These are phyloP conservation scores for Helleia helle DNA, from an alignment of 2,888 invertebrate species.

Conservation along the genomic window DNA sequence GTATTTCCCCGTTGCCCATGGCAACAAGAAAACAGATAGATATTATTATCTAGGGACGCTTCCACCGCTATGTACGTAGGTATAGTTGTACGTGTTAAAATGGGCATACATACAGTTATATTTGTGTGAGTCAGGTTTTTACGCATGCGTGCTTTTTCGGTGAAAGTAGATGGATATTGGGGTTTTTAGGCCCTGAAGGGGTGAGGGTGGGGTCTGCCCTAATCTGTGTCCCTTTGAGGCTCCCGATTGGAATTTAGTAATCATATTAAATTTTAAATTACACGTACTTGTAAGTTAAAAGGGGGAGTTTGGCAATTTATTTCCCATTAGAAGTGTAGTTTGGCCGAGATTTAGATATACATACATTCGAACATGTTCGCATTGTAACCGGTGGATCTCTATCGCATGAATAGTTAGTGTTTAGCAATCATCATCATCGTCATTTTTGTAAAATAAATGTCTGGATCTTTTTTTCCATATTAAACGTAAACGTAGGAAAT, in stretches of 20 bases:
- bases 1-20: conserved; percentile 54
- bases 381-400: too few species aligned
- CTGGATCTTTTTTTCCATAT: too few species aligned
- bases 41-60: conserved; percentile 49
- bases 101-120: conserved; percentile 45
- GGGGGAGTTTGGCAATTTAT: conserved; percentile 73
- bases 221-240: conserved; percentile 69
- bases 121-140: conserved; percentile 59
- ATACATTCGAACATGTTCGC: conserved; percentile 2
- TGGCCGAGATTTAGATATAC: conserved; percentile 2
- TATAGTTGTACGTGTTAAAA: conserved; percentile 39
- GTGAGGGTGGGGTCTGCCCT: conserved; percentile 46
- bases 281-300: conserved; percentile 70
- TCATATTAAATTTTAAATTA: conserved; percentile 36
- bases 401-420: too few species aligned
- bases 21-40: conserved; percentile 58
- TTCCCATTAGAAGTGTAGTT: conserved; percentile 48
- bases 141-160: conserved; percentile 68
- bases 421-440: too few species aligned
- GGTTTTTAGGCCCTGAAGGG: conserved; percentile 56
- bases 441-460: too few species aligned
- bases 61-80: conserved; percentile 39
- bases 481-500: too few species aligned
- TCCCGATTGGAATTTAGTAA: conserved; percentile 19
- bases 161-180: conserved; percentile 67